Evolutionary conservation across 2,797 vertebrate species (phyloP).

Genomic region (Rhynchotus rufescens): DNA sequence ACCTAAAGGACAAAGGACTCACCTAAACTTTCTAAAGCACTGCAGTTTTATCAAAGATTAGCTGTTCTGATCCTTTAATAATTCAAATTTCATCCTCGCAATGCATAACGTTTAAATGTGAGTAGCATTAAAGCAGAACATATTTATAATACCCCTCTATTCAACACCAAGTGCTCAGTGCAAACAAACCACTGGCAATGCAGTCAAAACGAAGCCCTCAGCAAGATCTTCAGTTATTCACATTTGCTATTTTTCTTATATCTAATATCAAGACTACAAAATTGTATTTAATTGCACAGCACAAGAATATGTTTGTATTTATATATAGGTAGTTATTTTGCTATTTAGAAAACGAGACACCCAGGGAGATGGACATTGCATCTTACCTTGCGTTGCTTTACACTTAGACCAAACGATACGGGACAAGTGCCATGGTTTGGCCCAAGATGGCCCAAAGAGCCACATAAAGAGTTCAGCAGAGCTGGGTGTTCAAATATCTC

Average conservation of each 20-base stretch:
- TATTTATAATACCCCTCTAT: background rate
- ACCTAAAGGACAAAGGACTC: conserved; percentile 62
- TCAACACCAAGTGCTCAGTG: conserved; percentile 16
- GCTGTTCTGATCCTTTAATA: conserved; percentile 56
- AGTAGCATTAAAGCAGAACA: conserved; percentile 42
- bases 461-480: background rate
- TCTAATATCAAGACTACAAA: background rate
- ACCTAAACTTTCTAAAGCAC: conserved; percentile 30
- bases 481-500: background rate
- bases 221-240: background rate
- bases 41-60: conserved; percentile 39
- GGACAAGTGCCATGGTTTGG: background rate
- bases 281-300: background rate
- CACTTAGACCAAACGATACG: background rate
- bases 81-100: conserved; percentile 40
- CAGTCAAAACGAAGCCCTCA: background rate
- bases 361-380: background rate
- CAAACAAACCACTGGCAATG: background rate
- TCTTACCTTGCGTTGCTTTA: background rate
- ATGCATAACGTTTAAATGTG: conserved; percentile 12
- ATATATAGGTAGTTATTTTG: background rate
- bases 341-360: background rate
- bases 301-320: background rate
- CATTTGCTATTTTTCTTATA: background rate
- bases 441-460: background rate